Evolutionary conservation across 2,113 vertebrate species (phyloP).

Genomic region (Camelus bactrianus): DNA sequence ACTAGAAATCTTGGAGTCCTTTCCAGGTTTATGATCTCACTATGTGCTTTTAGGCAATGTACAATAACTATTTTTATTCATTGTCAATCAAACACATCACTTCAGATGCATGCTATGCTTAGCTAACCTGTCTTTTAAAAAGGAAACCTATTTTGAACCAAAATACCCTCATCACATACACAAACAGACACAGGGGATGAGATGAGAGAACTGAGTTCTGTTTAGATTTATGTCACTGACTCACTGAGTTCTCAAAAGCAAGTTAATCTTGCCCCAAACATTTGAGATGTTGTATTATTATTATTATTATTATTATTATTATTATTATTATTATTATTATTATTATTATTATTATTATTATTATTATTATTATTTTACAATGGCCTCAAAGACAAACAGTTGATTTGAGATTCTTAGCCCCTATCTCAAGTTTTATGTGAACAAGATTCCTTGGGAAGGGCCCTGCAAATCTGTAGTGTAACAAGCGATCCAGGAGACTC

Average conservation of each 20-base stretch:
- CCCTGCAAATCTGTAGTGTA: background rate
- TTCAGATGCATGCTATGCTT: background rate
- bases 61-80: constrained; percentile 65
- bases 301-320: background rate
- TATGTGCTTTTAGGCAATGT: constrained; percentile 10
- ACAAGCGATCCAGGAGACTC: background rate
- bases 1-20: constrained; percentile 18
- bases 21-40: constrained; percentile 41
- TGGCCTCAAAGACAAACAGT: constrained; percentile 8
- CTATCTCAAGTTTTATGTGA: background rate
- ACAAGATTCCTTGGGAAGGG: background rate
- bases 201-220: background rate
- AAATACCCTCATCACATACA: constrained; percentile 29
- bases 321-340: no score
- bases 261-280: constrained; percentile 19
- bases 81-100: constrained; percentile 58
- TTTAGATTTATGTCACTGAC: constrained; percentile 13
- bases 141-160: constrained; percentile 56
- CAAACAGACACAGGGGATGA: background rate
- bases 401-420: background rate
- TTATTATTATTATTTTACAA: background rate
- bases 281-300: background rate
- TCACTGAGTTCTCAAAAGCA: constrained; percentile 41
- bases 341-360: no score
- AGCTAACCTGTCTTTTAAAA: constrained; percentile 52